Evolutionary conservation across 2,888 invertebrate genomes (phyloP), one percentile per base, ranked within the genome.

Genomic region (Ophion obscuratus): DNA sequence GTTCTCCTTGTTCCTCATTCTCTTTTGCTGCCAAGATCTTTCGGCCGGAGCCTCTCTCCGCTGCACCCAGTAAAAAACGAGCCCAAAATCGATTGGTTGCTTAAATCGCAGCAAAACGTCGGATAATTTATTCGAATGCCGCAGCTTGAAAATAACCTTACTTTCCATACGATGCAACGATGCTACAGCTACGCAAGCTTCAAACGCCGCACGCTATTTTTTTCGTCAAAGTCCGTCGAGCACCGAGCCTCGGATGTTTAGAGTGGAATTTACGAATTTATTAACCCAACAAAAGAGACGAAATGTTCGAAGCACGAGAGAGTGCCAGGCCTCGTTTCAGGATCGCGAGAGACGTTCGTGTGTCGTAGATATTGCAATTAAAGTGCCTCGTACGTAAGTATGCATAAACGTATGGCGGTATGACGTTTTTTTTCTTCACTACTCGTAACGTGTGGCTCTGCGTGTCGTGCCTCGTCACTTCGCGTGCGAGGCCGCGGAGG

Each of bases 381-480:
- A 44, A 53, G 24, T 40, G 27, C 44, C 14, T 36, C 24, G 61
- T 24, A 27, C 44, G 27, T 53, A 20, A 66, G 36, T 40, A 20
- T 68, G 40, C 44, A 47, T 68, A 14, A 53, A 17, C 53, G 14
- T 14, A 5, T 4, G 17, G 17, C 14, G 68, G 53, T 53, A 53
- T 17, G 17, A 53, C 14, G n/a, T n/a, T 53, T 53, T 14, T 14
- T 14, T 17, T 3, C 11, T 17, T 17, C 5, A 11, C 5, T 17
- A 2, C 11, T 53, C 17, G 11, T 53, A 53, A 5, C 53, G 11
- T 31, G 24, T 24, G 59, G 40, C 27, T 68, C 27, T 68, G 68
- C 79, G 31, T 79, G 70, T 62, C 62, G 47, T 5, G 71, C 53
- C 53, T 6, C 57, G 24, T 64, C 61, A 68, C 61, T 68, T 75